phyloP scores from a whole-genome alignment of 53 echinoderm and acorn worm species.

The Patiria pectinifera region DNA sequence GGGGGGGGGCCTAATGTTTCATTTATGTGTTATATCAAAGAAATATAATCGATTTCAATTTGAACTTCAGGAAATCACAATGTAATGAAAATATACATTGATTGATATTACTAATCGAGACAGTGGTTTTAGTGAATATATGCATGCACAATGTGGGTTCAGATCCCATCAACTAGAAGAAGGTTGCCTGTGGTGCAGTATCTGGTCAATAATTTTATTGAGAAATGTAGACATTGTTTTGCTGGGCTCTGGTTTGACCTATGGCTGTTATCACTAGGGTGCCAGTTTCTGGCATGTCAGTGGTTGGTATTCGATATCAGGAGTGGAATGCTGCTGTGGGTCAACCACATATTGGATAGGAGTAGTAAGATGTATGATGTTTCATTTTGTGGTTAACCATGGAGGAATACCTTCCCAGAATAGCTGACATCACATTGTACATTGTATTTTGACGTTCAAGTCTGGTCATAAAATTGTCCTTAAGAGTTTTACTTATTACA shows the following conservation, averaged over 20 bases:
- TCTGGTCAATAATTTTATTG: background rate
- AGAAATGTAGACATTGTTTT: background rate
- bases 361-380: too few relatives aligned
- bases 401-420: background rate
- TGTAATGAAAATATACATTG: too few relatives aligned
- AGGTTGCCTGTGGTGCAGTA: background rate
- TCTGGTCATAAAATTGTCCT: too few relatives aligned
- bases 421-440: background rate
- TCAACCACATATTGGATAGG: background rate
- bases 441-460: background rate
- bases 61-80: too few relatives aligned
- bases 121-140: too few relatives aligned
- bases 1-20: too few relatives aligned
- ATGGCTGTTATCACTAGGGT: conserved; percentile 16
- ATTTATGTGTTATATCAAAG: too few relatives aligned
- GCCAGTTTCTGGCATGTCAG: conserved; percentile 28
- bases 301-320: conserved; percentile 19
- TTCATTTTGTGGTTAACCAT: too few relatives aligned
- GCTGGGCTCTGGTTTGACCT: conserved; percentile 13
- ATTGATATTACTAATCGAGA: too few relatives aligned
- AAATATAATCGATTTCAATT: too few relatives aligned
- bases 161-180: background rate
- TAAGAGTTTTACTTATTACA: too few relatives aligned
- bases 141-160: too few relatives aligned
- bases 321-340: conserved; percentile 28